These are phyloP conservation scores for Pseudotriccus pelzelni DNA, from an alignment of 2,797 vertebrate genomes.

Conservation along the genomic window DNA sequence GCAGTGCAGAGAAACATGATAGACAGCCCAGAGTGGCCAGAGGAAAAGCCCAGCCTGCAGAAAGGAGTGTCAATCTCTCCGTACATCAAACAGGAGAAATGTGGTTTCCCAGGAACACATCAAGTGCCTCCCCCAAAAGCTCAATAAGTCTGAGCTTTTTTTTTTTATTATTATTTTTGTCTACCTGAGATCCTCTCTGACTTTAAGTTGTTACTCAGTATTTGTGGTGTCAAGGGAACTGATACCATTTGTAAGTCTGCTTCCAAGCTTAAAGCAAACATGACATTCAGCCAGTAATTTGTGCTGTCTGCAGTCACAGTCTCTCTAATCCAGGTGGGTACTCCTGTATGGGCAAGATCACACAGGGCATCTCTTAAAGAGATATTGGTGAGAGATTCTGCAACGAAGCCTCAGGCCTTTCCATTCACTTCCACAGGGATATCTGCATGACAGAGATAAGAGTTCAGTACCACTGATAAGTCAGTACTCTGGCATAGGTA, in stretches of 20 bases:
- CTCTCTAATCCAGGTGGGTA: background rate
- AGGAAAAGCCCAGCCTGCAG: background rate
- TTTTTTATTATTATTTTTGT: background rate
- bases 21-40: background rate
- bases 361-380: background rate
- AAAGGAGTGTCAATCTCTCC: background rate
- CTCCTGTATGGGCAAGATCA: background rate
- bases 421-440: background rate
- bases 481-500: background rate
- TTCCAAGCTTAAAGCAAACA: background rate
- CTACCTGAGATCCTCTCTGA: background rate
- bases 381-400: background rate
- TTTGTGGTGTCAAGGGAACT: background rate
- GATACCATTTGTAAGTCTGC: background rate
- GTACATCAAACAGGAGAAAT: background rate
- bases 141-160: background rate
- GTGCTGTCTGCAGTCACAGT: background rate
- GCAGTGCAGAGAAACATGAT: background rate
- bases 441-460: background rate
- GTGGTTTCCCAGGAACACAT: background rate
- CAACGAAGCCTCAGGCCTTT: background rate
- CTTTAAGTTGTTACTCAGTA: background rate
- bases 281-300: background rate
- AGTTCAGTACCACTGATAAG: background rate
- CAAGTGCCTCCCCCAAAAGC: background rate